Evolutionary conservation across 2,888 invertebrate species (phyloP).

Genomic region (Apamea anceps): DNA sequence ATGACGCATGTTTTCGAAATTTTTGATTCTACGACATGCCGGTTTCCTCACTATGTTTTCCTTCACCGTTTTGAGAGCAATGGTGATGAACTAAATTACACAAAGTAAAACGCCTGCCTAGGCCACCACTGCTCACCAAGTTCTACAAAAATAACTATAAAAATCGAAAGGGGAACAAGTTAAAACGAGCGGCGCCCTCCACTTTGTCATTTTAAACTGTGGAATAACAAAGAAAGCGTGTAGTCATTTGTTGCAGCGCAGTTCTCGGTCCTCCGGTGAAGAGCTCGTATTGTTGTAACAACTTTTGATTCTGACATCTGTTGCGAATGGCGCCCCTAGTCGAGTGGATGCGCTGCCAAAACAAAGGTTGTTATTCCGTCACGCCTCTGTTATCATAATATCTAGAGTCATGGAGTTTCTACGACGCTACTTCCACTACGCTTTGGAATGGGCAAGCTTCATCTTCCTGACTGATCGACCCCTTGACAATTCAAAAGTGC

Average conservation of each 20-base stretch:
- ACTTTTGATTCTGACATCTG: slow-evolving; percentile 30
- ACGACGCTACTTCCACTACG: too few species aligned
- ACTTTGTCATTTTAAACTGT: slow-evolving; percentile 11
- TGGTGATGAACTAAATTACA: too few species aligned
- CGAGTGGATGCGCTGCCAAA: not conserved
- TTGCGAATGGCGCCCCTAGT: slow-evolving; percentile 6
- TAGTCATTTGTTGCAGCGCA: slow-evolving; percentile 22
- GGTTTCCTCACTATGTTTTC: too few species aligned
- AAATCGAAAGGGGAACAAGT: not conserved
- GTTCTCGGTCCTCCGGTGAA: not conserved
- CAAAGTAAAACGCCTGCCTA: too few species aligned
- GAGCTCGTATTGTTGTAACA: slow-evolving; percentile 23
- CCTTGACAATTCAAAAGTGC: not conserved
- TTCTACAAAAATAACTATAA: not conserved
- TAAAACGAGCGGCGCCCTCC: not conserved
- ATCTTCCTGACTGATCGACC: not conserved
- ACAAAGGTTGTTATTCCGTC: slow-evolving; percentile 7
- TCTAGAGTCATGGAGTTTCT: not conserved
- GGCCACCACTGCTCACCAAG: too few species aligned
- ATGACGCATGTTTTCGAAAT: too few species aligned
- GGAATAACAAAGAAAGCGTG: slow-evolving; percentile 6
- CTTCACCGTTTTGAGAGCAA: too few species aligned
- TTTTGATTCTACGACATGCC: too few species aligned
- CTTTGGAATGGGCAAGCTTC: not conserved
- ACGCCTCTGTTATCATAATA: not conserved